These are phyloP conservation scores for Sarcophilus harrisii DNA, from an alignment of 2,797 vertebrate species.

Conservation along the genomic window DNA sequence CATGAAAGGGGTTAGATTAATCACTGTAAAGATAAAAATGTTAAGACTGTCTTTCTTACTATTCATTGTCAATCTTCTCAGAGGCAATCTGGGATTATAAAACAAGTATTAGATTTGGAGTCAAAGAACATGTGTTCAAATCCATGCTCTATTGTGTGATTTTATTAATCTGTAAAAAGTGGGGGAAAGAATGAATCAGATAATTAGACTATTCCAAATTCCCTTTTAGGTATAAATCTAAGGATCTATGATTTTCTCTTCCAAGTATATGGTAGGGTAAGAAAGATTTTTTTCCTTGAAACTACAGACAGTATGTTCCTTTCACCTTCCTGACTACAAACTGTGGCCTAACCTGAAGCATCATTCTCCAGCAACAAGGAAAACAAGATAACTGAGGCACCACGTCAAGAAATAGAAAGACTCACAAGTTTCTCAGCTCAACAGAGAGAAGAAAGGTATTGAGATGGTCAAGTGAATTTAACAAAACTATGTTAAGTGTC, in stretches of 20 bases:
- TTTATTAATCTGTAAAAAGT: neutral
- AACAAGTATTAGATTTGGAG: neutral
- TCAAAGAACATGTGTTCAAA: neutral
- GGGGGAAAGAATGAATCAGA: neutral
- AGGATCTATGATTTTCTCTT: neutral
- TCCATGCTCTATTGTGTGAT: neutral
- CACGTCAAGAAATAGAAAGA: neutral
- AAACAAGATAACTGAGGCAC: neutral
- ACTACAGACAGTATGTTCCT: neutral
- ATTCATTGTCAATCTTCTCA: neutral
- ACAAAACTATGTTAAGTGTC: neutral
- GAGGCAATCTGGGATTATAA: constrained; percentile 7
- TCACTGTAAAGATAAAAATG: neutral
- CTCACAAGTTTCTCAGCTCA: neutral
- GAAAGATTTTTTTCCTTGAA: neutral
- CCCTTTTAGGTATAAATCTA: neutral
- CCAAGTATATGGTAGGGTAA: neutral
- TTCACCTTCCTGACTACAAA: neutral
- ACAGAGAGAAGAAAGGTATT: neutral
- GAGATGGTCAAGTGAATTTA: neutral
- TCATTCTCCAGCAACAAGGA: neutral
- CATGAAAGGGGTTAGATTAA: constrained; percentile 44
- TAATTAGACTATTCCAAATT: neutral
- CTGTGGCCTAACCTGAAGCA: neutral
- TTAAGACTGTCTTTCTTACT: neutral